A percentile compares a stretch with the other conserved stretches of the same genome.
Evolutionary conservation across 2,797 vertebrate species (phyloP).

Genomic region (Mus caroli): DNA sequence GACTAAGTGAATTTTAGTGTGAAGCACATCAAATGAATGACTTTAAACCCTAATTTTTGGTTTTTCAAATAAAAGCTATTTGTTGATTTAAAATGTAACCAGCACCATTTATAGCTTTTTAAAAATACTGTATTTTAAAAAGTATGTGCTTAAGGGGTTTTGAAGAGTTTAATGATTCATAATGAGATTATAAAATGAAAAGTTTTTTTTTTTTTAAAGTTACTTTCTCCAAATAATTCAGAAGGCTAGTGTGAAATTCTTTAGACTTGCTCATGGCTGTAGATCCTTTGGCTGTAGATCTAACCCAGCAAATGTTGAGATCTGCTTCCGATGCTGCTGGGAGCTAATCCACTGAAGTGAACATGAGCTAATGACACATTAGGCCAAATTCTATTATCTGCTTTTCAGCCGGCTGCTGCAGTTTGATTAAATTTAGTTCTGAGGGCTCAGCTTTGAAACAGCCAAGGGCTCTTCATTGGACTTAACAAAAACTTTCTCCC

Average conservation of each 20-base stretch:
- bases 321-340: constrained; percentile 82
- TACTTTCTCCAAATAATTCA: constrained; percentile 55
- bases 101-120: constrained; percentile 51
- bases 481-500: constrained; percentile 70
- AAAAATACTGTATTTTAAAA: constrained; percentile 55
- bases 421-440: constrained; percentile 85
- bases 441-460: constrained; percentile 77
- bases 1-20: constrained; percentile 52
- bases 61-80: constrained; percentile 66
- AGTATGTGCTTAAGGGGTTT: constrained; percentile 21
- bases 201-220: constrained; percentile 51
- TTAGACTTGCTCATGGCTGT: constrained; percentile 55
- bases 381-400: constrained; percentile 83
- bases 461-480: constrained; percentile 73
- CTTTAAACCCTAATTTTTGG: constrained; percentile 60
- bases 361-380: constrained; percentile 85
- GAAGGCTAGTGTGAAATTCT: constrained; percentile 55
- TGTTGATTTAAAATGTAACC: constrained; percentile 61
- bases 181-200: constrained; percentile 68
- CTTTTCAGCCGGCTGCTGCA: constrained; percentile 80
- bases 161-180: constrained; percentile 28
- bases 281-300: constrained; percentile 68
- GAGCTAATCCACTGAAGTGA: constrained; percentile 84
- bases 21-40: constrained; percentile 29
- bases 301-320: constrained; percentile 72